Conservation (phyloP, 2,888 invertebrate genomes). For the Pristionchus exspectatus region DNA sequence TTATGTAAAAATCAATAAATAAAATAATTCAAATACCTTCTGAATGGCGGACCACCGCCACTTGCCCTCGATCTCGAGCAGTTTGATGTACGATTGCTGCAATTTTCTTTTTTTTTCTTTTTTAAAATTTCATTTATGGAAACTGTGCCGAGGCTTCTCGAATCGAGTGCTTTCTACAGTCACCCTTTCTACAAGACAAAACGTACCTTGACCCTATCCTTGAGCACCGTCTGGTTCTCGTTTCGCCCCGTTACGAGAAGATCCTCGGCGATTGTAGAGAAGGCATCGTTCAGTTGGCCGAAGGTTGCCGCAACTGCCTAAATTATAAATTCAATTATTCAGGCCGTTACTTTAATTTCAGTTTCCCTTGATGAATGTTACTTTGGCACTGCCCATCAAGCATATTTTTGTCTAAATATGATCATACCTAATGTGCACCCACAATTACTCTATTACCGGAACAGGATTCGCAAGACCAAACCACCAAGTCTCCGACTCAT, state of each 20-base stretch:
- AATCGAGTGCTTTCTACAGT: not conserved
- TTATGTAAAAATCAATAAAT: not conserved
- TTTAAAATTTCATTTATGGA: no score
- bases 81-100: conserved; percentile 1
- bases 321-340: not conserved
- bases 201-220: not conserved
- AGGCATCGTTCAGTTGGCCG: not conserved
- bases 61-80: conserved; percentile 28
- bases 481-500: not conserved
- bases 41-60: conserved; percentile 28
- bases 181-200: not conserved
- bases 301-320: not conserved
- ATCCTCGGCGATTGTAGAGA: not conserved
- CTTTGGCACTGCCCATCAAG: no score
- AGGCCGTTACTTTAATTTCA: no score
- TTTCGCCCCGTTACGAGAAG: not conserved
- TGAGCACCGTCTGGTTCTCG: not conserved
- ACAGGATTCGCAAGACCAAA: not conserved
- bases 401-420: no score
- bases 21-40: not conserved
- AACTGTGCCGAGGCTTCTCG: not conserved
- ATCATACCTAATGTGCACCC: no score
- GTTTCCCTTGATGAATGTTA: no score
- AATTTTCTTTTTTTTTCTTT: not conserved
- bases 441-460: no score